These are phyloP conservation scores for Danio tinwini DNA, from an alignment of 2,797 vertebrate species.

Conservation along the genomic window DNA sequence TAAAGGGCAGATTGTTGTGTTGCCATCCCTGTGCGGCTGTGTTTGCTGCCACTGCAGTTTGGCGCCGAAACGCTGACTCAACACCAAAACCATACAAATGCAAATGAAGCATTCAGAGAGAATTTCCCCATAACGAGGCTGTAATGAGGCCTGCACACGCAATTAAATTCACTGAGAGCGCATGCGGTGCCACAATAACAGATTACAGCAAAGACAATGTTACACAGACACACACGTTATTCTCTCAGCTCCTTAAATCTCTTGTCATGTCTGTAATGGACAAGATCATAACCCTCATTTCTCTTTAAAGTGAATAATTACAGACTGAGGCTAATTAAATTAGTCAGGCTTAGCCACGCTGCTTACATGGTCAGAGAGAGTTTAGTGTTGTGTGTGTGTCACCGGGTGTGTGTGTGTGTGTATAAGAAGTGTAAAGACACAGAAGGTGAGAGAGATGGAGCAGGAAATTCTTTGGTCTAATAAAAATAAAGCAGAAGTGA, in stretches of 20 bases:
- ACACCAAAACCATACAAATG: conserved; percentile 47
- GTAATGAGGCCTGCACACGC: conserved; percentile 46
- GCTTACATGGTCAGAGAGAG: conserved; percentile 11
- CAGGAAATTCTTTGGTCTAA: conserved; percentile 7
- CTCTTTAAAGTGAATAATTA: conserved; percentile 52
- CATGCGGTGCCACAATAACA: conserved; percentile 33
- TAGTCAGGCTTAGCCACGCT: conserved; percentile 32
- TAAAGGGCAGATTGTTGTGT: conserved; percentile 37
- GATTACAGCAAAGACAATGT: conserved; percentile 41
- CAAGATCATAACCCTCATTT: conserved; percentile 47
- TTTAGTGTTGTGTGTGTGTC: conserved; percentile 4
- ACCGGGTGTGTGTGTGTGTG: not conserved
- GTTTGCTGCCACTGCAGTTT: conserved; percentile 45
- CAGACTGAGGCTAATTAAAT: conserved; percentile 40
- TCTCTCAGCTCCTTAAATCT: conserved; percentile 40
- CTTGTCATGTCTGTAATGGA: conserved; percentile 42
- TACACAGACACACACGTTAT: conserved; percentile 21
- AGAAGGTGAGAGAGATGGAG: not conserved
- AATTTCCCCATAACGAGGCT: conserved; percentile 41
- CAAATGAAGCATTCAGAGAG: conserved; percentile 49
- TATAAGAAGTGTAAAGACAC: not conserved
- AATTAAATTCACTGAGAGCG: conserved; percentile 35
- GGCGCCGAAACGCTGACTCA: conserved; percentile 36
- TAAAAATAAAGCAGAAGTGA: conserved; percentile 12
- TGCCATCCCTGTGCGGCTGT: not conserved